Conservation (phyloP, 1,140 invertebrate genomes). For the Akabosia matsudoensis region DNA sequence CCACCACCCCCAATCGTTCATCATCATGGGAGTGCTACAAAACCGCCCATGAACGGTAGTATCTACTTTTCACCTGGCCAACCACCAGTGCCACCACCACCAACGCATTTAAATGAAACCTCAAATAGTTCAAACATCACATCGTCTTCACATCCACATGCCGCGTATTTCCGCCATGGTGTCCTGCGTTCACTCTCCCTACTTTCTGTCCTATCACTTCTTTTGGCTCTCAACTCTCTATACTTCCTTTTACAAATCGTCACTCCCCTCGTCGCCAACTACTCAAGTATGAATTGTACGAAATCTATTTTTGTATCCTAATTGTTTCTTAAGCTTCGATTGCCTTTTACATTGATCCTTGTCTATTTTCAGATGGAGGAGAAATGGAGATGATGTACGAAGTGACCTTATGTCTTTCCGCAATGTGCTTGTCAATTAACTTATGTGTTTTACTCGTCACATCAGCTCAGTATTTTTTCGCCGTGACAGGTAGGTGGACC, state of each 20-base stretch:
- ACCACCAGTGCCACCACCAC: constrained; percentile 34
- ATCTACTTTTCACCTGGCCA: constrained; percentile 41
- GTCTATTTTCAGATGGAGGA: constrained; percentile 21
- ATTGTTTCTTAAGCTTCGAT: background rate
- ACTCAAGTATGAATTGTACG: constrained; percentile 18
- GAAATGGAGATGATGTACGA: constrained; percentile 45
- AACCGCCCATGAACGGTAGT: constrained; percentile 39
- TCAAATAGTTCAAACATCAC: constrained; percentile 35
- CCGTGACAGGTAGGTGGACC: constrained; percentile 44
- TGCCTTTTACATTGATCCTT: background rate
- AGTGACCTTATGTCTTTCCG: constrained; percentile 45
- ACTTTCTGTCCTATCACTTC: constrained; percentile 43
- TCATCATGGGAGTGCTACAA: background rate
- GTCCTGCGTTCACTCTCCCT: constrained; percentile 43
- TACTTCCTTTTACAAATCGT: constrained; percentile 44
- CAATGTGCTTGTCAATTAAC: constrained; percentile 45
- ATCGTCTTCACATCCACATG: constrained; percentile 22
- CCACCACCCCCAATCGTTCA: constrained; percentile 14
- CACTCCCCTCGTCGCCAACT: constrained; percentile 39
- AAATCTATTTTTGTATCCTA: background rate
- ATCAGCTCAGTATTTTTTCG: constrained; percentile 47
- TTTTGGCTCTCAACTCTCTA: constrained; percentile 45
- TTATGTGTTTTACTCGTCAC: constrained; percentile 46
- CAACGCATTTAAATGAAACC: constrained; percentile 35
- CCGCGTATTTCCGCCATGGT: constrained; percentile 40